A percentile compares a stretch with the other conserved stretches of the same genome.
Conservation (phyloP, 1,140 invertebrate species). For the Neoseiulus cucumeris region DNA sequence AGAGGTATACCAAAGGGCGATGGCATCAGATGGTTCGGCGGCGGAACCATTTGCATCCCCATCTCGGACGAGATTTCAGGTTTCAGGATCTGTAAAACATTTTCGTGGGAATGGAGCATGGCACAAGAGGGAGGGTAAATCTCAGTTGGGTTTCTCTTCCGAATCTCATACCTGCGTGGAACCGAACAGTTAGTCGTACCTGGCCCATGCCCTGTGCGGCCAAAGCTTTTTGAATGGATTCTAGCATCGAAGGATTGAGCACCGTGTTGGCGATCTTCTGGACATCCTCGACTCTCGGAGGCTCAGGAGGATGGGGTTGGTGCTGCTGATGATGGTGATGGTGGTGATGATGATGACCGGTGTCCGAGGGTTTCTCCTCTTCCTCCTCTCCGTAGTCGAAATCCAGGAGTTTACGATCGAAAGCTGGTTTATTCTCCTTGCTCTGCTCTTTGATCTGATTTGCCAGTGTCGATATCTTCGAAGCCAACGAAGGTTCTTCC, state of each 20-base stretch:
- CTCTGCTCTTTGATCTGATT: background rate
- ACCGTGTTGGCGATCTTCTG: slow-evolving; percentile 8
- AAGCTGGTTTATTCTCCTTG: slow-evolving; percentile 3
- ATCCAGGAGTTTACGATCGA: slow-evolving; percentile 44
- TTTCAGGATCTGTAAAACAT: too few species aligned
- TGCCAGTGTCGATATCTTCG: background rate
- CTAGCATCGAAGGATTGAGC: slow-evolving; percentile 5
- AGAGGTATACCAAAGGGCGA: slow-evolving; percentile 16
- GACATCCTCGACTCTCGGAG: slow-evolving; percentile 2
- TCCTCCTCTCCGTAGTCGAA: slow-evolving; percentile 66
- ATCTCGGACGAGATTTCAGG: background rate
- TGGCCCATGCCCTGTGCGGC: slow-evolving; percentile 1
- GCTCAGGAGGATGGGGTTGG: background rate
- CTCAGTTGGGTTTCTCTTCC: too few species aligned
- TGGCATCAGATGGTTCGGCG: background rate
- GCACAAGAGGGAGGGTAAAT: too few species aligned
- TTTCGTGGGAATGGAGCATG: too few species aligned
- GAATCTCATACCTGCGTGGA: too few species aligned
- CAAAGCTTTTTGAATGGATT: slow-evolving; percentile 6
- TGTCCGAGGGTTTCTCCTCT: slow-evolving; percentile 35
- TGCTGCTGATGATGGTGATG: slow-evolving; percentile 6
- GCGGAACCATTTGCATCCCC: background rate
- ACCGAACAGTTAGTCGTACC: background rate
- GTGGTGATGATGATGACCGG: slow-evolving; percentile 11
- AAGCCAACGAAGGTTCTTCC: background rate